Percentiles rank a stretch among this genome's conserved stretches.
Evolutionary conservation across 2,797 vertebrate species (phyloP).

Genomic region (Pantherophis alleghaniensis): DNA sequence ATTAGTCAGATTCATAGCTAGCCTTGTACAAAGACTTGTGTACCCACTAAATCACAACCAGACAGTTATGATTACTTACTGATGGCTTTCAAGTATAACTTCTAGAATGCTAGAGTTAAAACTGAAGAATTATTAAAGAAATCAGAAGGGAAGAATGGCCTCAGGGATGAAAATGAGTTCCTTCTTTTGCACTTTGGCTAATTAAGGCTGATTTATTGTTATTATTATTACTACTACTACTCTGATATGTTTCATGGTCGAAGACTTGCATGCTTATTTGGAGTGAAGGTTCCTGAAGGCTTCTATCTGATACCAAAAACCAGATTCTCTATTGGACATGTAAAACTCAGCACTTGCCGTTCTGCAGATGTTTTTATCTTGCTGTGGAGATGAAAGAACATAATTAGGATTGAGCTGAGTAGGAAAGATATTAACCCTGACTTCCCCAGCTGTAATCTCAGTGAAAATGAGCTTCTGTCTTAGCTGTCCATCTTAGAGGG

Average conservation of each 20-base stretch:
- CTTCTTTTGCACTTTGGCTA: slow-evolving; percentile 1
- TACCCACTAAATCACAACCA: slow-evolving; percentile 36
- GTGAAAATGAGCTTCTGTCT: background rate
- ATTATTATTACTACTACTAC: background rate
- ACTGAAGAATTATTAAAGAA: background rate
- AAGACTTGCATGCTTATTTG: background rate
- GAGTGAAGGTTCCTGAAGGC: background rate
- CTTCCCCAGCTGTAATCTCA: background rate
- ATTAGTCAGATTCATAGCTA: slow-evolving; percentile 56
- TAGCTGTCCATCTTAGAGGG: background rate
- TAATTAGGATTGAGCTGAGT: background rate
- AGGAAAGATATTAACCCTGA: background rate
- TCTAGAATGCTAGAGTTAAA: background rate
- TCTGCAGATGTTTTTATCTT: background rate
- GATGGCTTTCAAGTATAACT: background rate
- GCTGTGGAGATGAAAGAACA: background rate
- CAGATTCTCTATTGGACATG: background rate
- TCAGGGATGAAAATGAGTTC: background rate
- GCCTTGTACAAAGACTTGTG: background rate
- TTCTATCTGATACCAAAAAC: background rate
- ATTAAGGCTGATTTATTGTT: background rate
- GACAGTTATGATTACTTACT: background rate
- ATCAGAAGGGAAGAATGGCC: background rate
- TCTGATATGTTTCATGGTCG: background rate
- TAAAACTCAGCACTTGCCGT: background rate